These are phyloP conservation scores for Coreius guichenoti DNA, from an alignment of 2,797 vertebrate species.

Conservation along the genomic window DNA sequence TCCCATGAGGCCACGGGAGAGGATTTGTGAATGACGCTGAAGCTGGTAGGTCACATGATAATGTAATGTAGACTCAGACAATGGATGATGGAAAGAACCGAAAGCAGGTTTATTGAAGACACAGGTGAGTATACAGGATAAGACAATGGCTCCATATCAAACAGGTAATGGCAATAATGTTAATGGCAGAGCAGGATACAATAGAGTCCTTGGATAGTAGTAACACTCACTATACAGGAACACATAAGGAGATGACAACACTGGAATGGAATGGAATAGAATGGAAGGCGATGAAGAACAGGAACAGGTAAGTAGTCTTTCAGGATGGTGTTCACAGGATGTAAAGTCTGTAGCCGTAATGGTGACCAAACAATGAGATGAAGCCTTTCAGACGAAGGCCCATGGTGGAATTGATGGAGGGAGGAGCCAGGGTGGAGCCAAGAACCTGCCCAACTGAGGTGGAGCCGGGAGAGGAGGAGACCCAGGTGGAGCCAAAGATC, in stretches of 20 bases:
- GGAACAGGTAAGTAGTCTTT: background rate
- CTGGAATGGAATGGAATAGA: too few relatives aligned
- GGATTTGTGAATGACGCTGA: background rate
- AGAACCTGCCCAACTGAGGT: too few relatives aligned
- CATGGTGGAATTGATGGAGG: too few relatives aligned
- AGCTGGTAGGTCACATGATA: background rate
- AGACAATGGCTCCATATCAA: background rate
- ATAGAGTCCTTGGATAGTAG: background rate
- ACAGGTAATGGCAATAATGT: background rate
- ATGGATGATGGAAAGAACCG: background rate
- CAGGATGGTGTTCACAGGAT: background rate
- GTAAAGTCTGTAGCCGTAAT: too few relatives aligned
- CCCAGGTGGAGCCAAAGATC: too few relatives aligned
- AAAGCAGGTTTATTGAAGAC: background rate
- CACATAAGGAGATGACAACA: too few relatives aligned
- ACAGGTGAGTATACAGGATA: background rate
- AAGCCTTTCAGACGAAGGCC: too few relatives aligned
- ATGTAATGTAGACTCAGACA: background rate
- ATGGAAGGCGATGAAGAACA: background rate
- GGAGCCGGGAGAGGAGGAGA: too few relatives aligned
- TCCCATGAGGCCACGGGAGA: background rate
- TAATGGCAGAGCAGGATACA: background rate
- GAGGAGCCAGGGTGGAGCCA: too few relatives aligned
- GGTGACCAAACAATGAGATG: background rate
- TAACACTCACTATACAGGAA: too few relatives aligned